Conservation (phyloP, 2,113 vertebrate species). For the Zosterops lateralis region DNA sequence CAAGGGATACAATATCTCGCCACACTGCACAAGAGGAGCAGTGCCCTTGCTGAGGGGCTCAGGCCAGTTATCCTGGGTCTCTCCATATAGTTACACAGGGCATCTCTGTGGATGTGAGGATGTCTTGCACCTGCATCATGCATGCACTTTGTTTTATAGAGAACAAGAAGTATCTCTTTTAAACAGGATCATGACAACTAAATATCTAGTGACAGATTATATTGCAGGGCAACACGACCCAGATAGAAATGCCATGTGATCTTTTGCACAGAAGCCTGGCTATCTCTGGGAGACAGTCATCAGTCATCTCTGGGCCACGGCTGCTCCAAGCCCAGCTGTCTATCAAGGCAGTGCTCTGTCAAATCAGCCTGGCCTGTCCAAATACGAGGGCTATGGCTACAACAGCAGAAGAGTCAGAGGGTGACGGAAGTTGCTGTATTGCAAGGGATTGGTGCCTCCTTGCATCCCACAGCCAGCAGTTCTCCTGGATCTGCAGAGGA, state of each 20-base stretch:
- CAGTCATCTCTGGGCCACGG: not conserved
- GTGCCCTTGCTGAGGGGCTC: not conserved
- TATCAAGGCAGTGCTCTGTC: not conserved
- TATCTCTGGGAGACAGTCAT: accelerated
- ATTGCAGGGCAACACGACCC: accelerated
- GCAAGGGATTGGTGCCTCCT: accelerated
- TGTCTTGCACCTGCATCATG: not conserved
- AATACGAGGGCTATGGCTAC: not conserved
- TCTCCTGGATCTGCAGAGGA: not conserved
- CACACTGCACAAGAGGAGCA: not conserved
- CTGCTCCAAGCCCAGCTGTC: not conserved
- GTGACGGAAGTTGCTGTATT: not conserved
- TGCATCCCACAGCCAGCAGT: not conserved
- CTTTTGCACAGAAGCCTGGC: not conserved
- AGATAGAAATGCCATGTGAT: accelerated
- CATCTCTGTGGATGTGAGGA: not conserved
- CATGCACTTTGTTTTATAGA: not conserved
- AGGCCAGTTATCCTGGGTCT: not conserved
- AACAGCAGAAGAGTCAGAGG: not conserved
- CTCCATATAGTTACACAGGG: accelerated
- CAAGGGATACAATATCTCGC: not conserved
- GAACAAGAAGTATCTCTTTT: not conserved
- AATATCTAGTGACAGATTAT: not conserved
- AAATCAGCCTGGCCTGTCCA: accelerated
- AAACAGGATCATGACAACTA: not conserved